Evolutionary conservation across 2,888 invertebrate genomes (phyloP).

Genomic region (Drosophila multiciliata): DNA sequence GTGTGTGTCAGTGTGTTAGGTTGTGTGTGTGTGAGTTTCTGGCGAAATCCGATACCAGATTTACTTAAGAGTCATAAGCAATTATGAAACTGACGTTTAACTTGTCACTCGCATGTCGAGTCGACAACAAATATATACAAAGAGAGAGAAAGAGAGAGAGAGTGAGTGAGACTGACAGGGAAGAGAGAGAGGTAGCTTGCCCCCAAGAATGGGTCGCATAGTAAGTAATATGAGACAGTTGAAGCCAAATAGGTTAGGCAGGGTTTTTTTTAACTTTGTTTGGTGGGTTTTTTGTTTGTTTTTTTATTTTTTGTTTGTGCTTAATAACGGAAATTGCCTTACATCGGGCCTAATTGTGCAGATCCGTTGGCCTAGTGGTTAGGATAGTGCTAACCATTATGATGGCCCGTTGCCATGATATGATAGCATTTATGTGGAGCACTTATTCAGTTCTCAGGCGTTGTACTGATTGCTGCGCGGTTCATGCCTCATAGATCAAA

Average conservation of each 20-base stretch:
- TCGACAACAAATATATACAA: background rate
- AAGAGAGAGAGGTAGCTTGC: background rate
- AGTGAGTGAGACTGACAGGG: background rate
- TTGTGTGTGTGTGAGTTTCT: slow-evolving; percentile 17
- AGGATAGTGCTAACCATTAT: slow-evolving; percentile 1
- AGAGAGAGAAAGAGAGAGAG: background rate
- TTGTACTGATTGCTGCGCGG: slow-evolving; percentile 21
- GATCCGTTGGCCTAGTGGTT: slow-evolving; percentile 67
- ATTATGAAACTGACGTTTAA: slow-evolving; percentile 76
- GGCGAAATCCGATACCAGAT: slow-evolving; percentile 75
- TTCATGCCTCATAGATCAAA: slow-evolving; percentile 34
- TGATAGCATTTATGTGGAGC: slow-evolving; percentile 17
- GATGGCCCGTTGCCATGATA: slow-evolving; percentile 45
- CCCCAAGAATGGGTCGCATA: slow-evolving; percentile 23
- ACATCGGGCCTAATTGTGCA: slow-evolving; percentile 62
- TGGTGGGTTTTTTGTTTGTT: slow-evolving; percentile 3
- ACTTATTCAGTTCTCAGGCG: slow-evolving; percentile 31
- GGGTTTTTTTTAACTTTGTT: slow-evolving; percentile 5
- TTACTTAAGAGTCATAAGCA: slow-evolving; percentile 71
- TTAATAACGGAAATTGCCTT: slow-evolving; percentile 48
- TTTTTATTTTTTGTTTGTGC: slow-evolving; percentile 3
- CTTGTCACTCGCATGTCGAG: slow-evolving; percentile 67
- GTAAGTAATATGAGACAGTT: slow-evolving; percentile 39
- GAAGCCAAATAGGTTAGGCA: slow-evolving; percentile 21
- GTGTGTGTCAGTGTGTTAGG: slow-evolving; percentile 13